Conservation (phyloP, 2,888 invertebrate species). For the Margaritifera margaritifera region DNA sequence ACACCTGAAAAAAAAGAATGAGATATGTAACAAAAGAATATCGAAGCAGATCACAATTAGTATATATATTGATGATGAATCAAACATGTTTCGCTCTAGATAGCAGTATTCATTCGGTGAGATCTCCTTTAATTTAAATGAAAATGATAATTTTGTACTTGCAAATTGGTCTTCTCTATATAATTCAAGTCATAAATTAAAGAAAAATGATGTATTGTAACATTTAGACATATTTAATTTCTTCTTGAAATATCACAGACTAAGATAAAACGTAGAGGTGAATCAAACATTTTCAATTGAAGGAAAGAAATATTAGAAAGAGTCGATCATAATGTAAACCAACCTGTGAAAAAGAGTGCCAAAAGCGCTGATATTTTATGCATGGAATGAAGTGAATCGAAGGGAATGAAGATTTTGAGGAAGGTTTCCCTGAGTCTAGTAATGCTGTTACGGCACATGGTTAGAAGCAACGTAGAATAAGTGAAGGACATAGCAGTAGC, state of each 20-base stretch:
- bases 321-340: slow-evolving; percentile 23
- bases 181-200: too few species aligned
- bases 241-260: too few species aligned
- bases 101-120: not conserved
- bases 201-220: too few species aligned
- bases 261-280: too few species aligned
- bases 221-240: too few species aligned
- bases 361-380: slow-evolving; percentile 78
- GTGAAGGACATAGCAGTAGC: slow-evolving; percentile 79
- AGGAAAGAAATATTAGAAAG: too few species aligned
- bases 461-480: slow-evolving; percentile 77
- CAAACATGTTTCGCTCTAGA: not conserved
- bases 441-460: slow-evolving; percentile 78
- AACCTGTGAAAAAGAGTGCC: slow-evolving; percentile 76
- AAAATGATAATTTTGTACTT: too few species aligned
- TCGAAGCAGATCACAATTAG: too few species aligned
- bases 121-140: too few species aligned
- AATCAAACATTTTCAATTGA: too few species aligned
- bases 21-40: not conserved
- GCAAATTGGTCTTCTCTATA: too few species aligned
- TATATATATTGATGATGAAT: too few species aligned
- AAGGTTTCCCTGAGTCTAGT: slow-evolving; percentile 77
- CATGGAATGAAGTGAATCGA: slow-evolving; percentile 77
- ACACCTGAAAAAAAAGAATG: slow-evolving; percentile 71
- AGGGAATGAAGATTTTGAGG: slow-evolving; percentile 77